Evolutionary conservation across 2,888 invertebrate genomes (phyloP).

Genomic region (Philopedon plagiatum): DNA sequence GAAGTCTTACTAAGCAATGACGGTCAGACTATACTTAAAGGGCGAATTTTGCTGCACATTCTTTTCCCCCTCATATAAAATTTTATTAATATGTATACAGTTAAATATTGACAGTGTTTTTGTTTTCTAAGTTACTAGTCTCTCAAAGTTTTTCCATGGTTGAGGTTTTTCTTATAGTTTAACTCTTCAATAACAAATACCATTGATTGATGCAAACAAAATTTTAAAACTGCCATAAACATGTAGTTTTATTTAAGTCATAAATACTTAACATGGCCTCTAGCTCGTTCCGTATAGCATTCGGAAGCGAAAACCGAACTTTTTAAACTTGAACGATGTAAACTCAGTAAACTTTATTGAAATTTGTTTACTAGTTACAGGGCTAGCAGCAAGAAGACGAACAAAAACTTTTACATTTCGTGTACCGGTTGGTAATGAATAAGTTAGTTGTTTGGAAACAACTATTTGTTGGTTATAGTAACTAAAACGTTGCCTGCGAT

Average conservation of each 20-base stretch:
- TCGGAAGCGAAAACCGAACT: conserved; percentile 25
- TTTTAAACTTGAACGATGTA: conserved; percentile 30
- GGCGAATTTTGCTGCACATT: too few relatives aligned
- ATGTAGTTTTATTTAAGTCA: neutral
- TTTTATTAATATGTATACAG: too few relatives aligned
- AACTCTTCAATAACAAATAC: too few relatives aligned
- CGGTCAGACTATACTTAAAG: too few relatives aligned
- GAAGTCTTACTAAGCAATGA: too few relatives aligned
- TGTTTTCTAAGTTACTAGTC: too few relatives aligned
- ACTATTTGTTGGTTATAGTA: conserved; percentile 18
- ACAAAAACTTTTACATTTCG: conserved; percentile 28
- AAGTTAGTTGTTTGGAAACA: conserved; percentile 32
- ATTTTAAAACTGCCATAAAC: too few relatives aligned
- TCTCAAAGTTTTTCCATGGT: too few relatives aligned
- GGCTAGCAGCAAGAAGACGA: conserved; percentile 30
- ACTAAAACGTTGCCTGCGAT: neutral
- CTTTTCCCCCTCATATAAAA: too few relatives aligned
- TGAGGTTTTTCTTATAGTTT: too few relatives aligned
- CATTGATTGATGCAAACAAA: too few relatives aligned
- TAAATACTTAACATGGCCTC: conserved; percentile 22
- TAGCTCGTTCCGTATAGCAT: conserved; percentile 2
- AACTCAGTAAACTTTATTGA: conserved; percentile 30
- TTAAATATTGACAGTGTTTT: too few relatives aligned
- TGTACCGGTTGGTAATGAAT: conserved; percentile 32
- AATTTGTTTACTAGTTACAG: conserved; percentile 39